Evolutionary conservation across 2,888 invertebrate species (phyloP).

Genomic region (Spilarctia lutea): DNA sequence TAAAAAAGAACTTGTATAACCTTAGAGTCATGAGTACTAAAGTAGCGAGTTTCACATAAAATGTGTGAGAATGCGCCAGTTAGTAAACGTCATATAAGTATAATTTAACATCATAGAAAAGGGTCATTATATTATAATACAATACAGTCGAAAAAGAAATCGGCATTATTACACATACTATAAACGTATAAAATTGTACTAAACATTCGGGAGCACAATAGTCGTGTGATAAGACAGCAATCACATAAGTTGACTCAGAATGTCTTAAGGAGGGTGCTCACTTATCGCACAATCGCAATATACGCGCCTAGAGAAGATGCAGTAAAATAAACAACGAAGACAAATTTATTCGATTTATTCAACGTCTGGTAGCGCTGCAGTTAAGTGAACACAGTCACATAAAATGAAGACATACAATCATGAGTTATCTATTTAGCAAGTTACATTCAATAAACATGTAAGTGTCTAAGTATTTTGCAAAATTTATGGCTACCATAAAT

Average conservation of each 20-base stretch:
- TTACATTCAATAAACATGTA: neutral
- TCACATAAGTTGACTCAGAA: conserved; percentile 15
- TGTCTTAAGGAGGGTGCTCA: conserved; percentile 6
- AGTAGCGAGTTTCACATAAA: conserved; percentile 16
- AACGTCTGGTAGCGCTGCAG: neutral
- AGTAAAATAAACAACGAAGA: conserved; percentile 3
- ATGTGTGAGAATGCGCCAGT: neutral
- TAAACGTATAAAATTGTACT: conserved; percentile 16
- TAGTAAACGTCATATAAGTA: conserved; percentile 6
- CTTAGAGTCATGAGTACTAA: neutral
- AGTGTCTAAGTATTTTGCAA: neutral
- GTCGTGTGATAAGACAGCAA: conserved; percentile 9
- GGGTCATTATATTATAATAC: conserved; percentile 8
- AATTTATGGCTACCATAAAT: neutral
- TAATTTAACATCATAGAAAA: conserved; percentile 5
- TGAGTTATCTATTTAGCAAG: neutral
- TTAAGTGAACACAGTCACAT: neutral
- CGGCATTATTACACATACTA: conserved; percentile 1
- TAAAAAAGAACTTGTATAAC: neutral
- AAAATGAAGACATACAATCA: neutral
- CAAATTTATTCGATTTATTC: conserved; percentile 2
- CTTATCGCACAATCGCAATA: conserved; percentile 8
- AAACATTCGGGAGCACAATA: conserved; percentile 19
- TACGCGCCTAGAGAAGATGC: neutral
- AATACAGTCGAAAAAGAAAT: conserved; percentile 14